These are phyloP conservation scores for Carlito syrichta DNA, from an alignment of 2,113 vertebrate species.

Conservation along the genomic window DNA sequence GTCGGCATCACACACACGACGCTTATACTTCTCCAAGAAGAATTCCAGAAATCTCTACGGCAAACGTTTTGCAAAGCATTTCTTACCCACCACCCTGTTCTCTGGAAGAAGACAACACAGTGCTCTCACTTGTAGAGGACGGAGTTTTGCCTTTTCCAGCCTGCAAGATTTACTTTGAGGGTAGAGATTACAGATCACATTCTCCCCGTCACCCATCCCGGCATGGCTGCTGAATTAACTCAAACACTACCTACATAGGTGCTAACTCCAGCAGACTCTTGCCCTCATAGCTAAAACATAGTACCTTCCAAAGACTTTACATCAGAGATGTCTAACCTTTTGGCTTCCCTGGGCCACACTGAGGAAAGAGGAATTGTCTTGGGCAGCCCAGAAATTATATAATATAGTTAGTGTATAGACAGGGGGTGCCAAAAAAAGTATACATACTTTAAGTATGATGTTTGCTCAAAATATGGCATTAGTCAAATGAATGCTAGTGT, in stretches of 20 bases:
- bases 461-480: too few species aligned
- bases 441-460: too few species aligned
- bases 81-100: constrained; percentile 33
- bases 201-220: fast-evolving
- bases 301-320: neutral
- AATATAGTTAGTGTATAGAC: too few species aligned
- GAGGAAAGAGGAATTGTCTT: too few species aligned
- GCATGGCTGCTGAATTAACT: neutral
- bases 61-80: constrained; percentile 56
- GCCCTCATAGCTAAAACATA: neutral
- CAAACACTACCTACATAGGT: neutral
- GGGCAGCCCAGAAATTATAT: too few species aligned
- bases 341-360: too few species aligned
- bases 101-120: constrained; percentile 18
- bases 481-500: too few species aligned
- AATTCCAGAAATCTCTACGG: constrained; percentile 91
- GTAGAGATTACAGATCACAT: fast-evolving
- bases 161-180: fast-evolving
- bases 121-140: neutral
- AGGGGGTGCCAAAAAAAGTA: too few species aligned
- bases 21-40: constrained; percentile 88
- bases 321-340: too few species aligned
- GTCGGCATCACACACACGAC: constrained; percentile 85
- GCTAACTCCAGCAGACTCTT: neutral
- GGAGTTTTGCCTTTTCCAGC: fast-evolving